phyloP scores from a whole-genome alignment of 1,140 invertebrate species.

The Drosophila nebulosa region DNA sequence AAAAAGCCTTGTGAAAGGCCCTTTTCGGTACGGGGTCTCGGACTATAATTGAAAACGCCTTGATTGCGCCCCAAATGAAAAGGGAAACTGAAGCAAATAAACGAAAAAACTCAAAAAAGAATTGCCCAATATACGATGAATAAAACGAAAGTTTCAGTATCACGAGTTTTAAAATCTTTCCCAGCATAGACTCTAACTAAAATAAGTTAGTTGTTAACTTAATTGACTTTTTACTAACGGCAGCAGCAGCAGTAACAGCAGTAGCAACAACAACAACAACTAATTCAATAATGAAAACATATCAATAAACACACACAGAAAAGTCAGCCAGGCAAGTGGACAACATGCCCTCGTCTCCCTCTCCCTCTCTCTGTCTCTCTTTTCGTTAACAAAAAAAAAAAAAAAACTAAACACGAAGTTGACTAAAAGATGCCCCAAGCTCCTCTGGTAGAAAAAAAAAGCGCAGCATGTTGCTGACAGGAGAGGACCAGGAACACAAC shows the following conservation, averaged over 20 bases:
- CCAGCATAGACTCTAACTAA: constrained; percentile 13
- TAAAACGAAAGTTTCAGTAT: constrained; percentile 2
- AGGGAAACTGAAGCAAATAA: constrained; percentile 54
- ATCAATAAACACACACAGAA: constrained; percentile 69
- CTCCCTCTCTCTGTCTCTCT: no score
- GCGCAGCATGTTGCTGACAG: constrained; percentile 68
- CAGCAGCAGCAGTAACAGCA: constrained; percentile 7
- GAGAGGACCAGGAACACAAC: constrained; percentile 71
- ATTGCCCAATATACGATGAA: no score
- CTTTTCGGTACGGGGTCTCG: constrained; percentile 12
- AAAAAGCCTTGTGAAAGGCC: constrained; percentile 59
- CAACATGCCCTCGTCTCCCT: constrained; percentile 34
- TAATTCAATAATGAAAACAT: constrained; percentile 77
- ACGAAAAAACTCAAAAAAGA: background rate
- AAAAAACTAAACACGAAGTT: constrained; percentile 58
- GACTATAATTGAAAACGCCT: constrained; percentile 75
- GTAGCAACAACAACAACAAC: constrained; percentile 39
- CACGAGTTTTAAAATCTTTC: constrained; percentile 12
- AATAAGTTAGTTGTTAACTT: constrained; percentile 47
- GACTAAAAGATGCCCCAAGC: constrained; percentile 46
- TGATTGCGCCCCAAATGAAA: constrained; percentile 34
- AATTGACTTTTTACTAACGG: constrained; percentile 44
- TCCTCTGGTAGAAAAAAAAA: constrained; percentile 37
- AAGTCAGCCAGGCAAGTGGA: constrained; percentile 46
- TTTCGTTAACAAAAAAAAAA: constrained; percentile 1